Base-by-base conservation (phyloP, 2,888 invertebrate species). In the Hydraecia micacea region DNA sequence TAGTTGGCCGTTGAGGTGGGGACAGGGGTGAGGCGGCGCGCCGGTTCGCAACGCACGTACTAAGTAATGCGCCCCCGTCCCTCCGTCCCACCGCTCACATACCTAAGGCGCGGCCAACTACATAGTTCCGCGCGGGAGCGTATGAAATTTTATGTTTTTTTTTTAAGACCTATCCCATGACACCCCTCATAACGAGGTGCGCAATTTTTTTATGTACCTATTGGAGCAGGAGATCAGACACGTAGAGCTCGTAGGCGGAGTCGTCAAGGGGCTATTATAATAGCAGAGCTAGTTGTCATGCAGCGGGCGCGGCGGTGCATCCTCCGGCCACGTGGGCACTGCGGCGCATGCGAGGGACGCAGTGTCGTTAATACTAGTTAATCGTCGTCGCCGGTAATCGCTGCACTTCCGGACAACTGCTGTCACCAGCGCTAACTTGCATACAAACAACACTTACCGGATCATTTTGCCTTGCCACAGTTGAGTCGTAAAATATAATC, bases 331-430 rank as follows among this genome's bases (percentile, higher is more conserved):
- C 13, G 49, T 28, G 49, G 36, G n/a, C 42, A 21, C 15, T 7
- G 25, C n/a, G 21, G 28, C 18, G 70, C n/a, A 36, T 4, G 7
- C 46, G 60, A 8, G 65, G 32, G 21, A 13, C 49, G 65, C 28
- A 36, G 55, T 15, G 25, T 42, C n/a, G 65, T 28, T 75, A 65
- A 15, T 73, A 42, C 71, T 58, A 80, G 58, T 39, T 60, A 60
- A 49, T 80, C 28, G 52, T 79, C 63, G 52, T 55, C 79, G 63
- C 68, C 67, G 62, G 84, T 84, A 86, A 89, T 86, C 77, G 77
- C 80, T 86, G 88, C 77, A 81, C 72, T 84, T 85, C 86, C 87
- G 85, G 74, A 71, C 67, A 25, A 58, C 74, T 67, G 67, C 55
- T 42, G 49, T 28, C 60, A 46, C 55, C n/a, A 70, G 76, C 36